These are phyloP conservation scores for Ptychodera flava DNA, from an alignment of 35 echinoderm and acorn worm species.

Conservation along the genomic window DNA sequence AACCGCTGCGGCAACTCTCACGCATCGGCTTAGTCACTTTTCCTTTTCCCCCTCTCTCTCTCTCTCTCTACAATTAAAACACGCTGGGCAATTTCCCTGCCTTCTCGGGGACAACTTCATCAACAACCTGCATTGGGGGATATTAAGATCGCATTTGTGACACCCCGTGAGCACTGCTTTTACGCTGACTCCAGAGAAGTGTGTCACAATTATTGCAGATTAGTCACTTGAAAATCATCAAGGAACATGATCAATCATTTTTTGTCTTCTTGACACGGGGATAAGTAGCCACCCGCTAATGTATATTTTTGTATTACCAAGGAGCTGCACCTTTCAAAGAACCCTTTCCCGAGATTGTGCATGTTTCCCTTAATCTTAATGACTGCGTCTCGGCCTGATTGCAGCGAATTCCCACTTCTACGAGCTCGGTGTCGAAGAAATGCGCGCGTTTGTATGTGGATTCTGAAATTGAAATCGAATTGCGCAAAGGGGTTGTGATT, in stretches of 20 bases:
- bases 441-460: background rate
- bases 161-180: background rate
- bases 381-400: too few relatives aligned
- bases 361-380: too few relatives aligned
- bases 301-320: background rate
- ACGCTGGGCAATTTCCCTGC: too few relatives aligned
- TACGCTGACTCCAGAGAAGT: background rate
- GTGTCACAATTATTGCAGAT: background rate
- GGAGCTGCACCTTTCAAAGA: background rate
- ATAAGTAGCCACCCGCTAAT: background rate
- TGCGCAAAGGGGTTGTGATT: background rate
- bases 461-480: background rate
- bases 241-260: background rate
- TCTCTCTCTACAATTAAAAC: too few relatives aligned
- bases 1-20: too few relatives aligned
- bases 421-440: too few relatives aligned
- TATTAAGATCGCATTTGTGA: slow-evolving; percentile 1
- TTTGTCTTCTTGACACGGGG: background rate
- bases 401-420: too few relatives aligned
- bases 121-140: background rate
- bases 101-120: background rate
- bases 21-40: too few relatives aligned
- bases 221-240: background rate
- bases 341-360: too few relatives aligned
- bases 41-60: too few relatives aligned